Evolutionary conservation across 53 echinoderm and acorn worm species (phyloP).

Genomic region (Mesocentrotus franciscanus): DNA sequence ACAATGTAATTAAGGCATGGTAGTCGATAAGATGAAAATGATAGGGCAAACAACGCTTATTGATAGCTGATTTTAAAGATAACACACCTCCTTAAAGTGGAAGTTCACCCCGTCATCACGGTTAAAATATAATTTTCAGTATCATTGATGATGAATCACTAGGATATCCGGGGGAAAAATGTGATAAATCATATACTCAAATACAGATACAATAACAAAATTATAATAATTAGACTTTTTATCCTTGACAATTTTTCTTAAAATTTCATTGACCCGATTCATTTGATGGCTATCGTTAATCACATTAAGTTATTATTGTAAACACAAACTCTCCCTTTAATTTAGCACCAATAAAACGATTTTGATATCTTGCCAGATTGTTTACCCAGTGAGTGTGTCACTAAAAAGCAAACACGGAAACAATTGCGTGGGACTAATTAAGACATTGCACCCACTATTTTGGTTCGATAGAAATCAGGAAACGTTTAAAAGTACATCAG

Average conservation of each 20-base stretch:
- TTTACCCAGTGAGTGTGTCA: conserved; percentile 7
- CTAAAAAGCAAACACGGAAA: conserved; percentile 19
- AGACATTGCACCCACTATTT: not conserved
- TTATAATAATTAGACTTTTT: too few species aligned
- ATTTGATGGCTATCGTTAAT: not conserved
- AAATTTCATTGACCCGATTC: not conserved
- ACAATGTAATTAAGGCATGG: not conserved
- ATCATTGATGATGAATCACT: too few species aligned
- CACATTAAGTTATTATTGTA: not conserved
- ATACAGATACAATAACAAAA: too few species aligned
- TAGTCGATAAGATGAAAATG: not conserved
- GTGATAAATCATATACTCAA: too few species aligned
- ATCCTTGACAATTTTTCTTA: not conserved
- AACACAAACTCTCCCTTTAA: not conserved
- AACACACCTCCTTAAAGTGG: not conserved
- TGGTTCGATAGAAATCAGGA: not conserved
- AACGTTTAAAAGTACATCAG: not conserved
- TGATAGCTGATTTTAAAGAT: not conserved
- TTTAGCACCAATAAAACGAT: not conserved
- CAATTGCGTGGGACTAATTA: not conserved
- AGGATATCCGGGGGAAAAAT: too few species aligned
- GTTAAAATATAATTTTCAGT: not conserved
- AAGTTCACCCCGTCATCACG: not conserved
- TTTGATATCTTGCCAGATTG: not conserved
- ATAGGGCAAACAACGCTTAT: not conserved